Evolutionary conservation across 2,113 vertebrate genomes (phyloP).

Genomic region (Xenopus laevis): DNA sequence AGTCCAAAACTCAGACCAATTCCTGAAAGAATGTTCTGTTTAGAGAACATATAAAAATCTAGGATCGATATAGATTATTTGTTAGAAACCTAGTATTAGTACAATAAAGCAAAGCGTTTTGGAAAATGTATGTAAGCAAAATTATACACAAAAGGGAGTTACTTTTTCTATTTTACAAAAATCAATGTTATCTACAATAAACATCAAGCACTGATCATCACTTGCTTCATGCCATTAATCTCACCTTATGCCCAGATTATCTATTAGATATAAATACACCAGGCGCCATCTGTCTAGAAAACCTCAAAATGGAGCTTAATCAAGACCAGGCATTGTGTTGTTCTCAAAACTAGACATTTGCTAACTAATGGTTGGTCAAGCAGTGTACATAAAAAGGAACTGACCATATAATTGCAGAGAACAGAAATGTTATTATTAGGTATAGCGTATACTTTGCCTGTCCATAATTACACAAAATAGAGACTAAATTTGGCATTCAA

Average conservation of each 20-base stretch:
- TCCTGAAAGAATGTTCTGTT: too few species aligned
- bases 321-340: neutral
- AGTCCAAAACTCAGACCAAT: too few species aligned
- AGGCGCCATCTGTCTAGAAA: constrained; percentile 7
- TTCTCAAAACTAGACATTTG: constrained; percentile 7
- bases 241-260: constrained; percentile 23
- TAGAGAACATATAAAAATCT: too few species aligned
- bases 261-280: constrained; percentile 21
- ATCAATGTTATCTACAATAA: constrained; percentile 20
- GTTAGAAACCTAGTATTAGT: too few species aligned
- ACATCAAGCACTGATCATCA: constrained; percentile 19
- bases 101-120: too few species aligned
- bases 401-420: constrained; percentile 23
- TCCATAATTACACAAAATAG: constrained; percentile 25
- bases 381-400: neutral
- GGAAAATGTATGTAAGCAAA: too few species aligned
- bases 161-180: neutral
- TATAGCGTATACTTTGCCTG: constrained; percentile 5
- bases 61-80: too few species aligned
- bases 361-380: constrained; percentile 1
- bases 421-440: constrained; percentile 17
- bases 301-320: constrained; percentile 10
- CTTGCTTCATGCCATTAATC: constrained; percentile 30
- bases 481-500: constrained; percentile 6
- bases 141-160: too few species aligned